Base-by-base conservation (phyloP, 2,797 vertebrate species). In the Phoeniculus purpureus region DNA sequence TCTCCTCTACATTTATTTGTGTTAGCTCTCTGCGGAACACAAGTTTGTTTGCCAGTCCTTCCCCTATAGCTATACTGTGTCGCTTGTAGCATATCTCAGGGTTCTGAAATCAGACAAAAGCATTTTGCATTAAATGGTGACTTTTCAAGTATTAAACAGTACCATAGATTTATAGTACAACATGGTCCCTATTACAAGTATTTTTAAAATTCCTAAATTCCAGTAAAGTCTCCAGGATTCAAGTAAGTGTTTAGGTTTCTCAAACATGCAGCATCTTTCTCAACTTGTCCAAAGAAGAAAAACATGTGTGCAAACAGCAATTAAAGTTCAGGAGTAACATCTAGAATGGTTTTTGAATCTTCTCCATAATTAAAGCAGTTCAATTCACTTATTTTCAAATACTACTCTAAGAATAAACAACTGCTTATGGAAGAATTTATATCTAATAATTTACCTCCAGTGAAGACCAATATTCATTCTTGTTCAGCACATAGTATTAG, bases 21-120 rank as follows among this genome's bases (percentile, higher is more conserved):
- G 98, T 98, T 77, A 99, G 86, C 84, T 99, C 98, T 84, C 97
- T 98, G 85, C 97, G 98, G 65, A 97, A 96, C 81, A 99, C 95
- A 3, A 99, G 97, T 56, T 98, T 98, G 96, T 99, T 99, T 45
- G 98, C 97, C 0, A 98, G 97, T 37, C 99, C 98, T 95, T 99
- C 99, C 54, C 99, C 99, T 2, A 99, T 99, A 40, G 99, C 99
- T 20, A 99, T 99, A 43, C 99, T 99, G 95, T 99, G 99, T 54
- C 99, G 97, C 85, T 99, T 99, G 94, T 98, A 99, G 99, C 99
- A 99, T 91, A 98, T 92, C 85, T 99, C 98, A 15, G 97, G 98
- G 85, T 98, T 98, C 98, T 98, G 86, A 55, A 95, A 83, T 60
- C 21, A 54, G 32, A 91, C 93, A 60, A 58, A 65, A 66, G 18